Conservation (phyloP, 2,113 vertebrate genomes). For the Rallus limicola region DNA sequence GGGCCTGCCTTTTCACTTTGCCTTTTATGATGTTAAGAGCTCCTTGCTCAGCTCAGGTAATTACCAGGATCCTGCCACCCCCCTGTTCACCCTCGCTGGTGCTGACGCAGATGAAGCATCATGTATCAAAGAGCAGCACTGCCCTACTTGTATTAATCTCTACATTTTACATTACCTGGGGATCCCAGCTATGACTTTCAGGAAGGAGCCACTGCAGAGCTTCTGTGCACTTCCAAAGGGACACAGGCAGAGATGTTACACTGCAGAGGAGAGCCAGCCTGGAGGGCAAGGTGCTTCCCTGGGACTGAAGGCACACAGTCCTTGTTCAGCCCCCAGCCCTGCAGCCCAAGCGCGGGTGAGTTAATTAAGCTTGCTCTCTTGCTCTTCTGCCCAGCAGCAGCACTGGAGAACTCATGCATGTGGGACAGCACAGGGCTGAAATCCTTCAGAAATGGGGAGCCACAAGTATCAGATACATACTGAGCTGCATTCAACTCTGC, state of each 20-base stretch:
- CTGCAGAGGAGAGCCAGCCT: background rate
- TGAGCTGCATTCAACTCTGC: background rate
- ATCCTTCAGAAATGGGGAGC: background rate
- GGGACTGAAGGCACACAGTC: background rate
- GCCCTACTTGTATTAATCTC: background rate
- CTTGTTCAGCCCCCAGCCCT: background rate
- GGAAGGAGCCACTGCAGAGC: background rate
- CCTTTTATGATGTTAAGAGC: background rate
- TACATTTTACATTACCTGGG: background rate
- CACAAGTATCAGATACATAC: background rate
- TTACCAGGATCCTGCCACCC: background rate
- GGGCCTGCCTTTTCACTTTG: background rate
- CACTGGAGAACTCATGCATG: background rate
- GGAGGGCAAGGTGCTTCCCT: background rate
- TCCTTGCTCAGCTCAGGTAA: background rate
- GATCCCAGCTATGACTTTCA: background rate
- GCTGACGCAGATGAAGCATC: background rate
- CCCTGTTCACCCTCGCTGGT: background rate
- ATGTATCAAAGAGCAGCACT: background rate
- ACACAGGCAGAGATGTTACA: background rate
- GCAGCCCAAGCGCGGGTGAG: background rate
- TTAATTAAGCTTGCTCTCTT: background rate
- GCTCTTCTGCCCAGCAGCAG: background rate
- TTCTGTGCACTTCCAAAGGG: background rate
- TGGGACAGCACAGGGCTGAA: background rate